Base-by-base conservation (phyloP, 2,888 invertebrate species). In the Gibbula magus region DNA sequence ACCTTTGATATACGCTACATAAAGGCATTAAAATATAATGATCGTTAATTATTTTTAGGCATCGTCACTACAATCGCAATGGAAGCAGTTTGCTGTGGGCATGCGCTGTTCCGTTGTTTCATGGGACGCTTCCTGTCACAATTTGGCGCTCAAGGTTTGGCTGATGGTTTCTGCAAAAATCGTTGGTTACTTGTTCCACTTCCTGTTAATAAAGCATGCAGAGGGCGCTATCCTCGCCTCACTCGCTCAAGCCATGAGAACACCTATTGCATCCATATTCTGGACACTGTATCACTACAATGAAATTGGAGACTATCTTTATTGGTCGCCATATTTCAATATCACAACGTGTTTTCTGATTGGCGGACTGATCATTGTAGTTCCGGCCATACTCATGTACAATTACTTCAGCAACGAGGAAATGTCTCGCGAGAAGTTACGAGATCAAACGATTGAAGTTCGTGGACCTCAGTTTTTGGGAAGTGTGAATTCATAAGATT, bases 281-380 rank as follows among this genome's bases (percentile, higher is more conserved):
- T 61, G 61, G 61, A 61, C 61, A 25, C 25, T 61, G 8, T 61
- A 61, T 61, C 61, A 61, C 25, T 61, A 61, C 61, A 61, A 61
- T 18, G 61, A 61, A 13, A 3, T 5, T 0, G 25, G 13, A n/a
- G 61, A 61, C 29, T 22, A 29, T 4, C 18, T 61, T 16, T 61
- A 61, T 18, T 61, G 61, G 61, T 61, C 61, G 29, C 61, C 61
- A 29, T 25, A 61, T 16, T 61, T 61, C 61, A 61, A 61, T 25
- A 61, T 61, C 5, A 61, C 61, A 3, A 61, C 61, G 25, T 61
- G 61, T 10, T 61, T 61, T 61, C 22, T 61, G 13, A 61, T 61
- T 3, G 61, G 29, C 2, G 61, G 61, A 25, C 61, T 61, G 3
- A 10, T 61, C 16, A 61, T 61, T 61, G 61, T 61, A 5, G 22